These are phyloP conservation scores for Stomatorhinus walkeri DNA, from an alignment of 2,797 vertebrate genomes.

Conservation along the genomic window DNA sequence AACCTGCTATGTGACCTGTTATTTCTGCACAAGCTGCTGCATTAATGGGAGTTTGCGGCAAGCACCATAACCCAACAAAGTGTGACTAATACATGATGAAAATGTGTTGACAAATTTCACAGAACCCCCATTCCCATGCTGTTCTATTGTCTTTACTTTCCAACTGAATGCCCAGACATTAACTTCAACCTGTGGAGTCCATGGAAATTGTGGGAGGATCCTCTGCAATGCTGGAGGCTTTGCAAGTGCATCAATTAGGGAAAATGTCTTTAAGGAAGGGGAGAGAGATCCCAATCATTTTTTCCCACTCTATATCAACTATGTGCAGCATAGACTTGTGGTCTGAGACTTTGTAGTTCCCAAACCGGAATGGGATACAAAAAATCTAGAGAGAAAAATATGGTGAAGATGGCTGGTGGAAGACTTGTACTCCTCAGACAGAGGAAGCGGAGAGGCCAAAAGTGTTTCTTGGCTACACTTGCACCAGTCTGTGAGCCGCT, in stretches of 20 bases:
- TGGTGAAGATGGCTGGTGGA: neutral
- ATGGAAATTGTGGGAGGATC: neutral
- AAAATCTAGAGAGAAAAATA: neutral
- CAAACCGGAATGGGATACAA: neutral
- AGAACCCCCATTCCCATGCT: neutral
- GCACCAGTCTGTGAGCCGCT: neutral
- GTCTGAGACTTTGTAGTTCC: neutral
- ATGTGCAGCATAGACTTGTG: neutral
- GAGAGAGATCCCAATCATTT: neutral
- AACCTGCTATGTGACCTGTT: neutral
- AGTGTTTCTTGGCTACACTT: neutral
- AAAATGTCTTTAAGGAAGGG: neutral
- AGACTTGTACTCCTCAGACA: neutral
- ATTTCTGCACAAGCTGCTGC: neutral
- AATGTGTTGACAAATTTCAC: neutral
- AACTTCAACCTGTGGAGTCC: neutral
- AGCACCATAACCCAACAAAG: neutral
- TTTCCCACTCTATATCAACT: neutral
- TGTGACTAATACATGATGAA: neutral
- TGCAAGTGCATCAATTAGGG: neutral
- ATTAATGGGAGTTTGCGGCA: neutral
- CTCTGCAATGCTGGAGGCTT: neutral
- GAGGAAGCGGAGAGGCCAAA: neutral
- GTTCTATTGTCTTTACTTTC: neutral
- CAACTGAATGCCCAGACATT: neutral